Evolutionary conservation across 2,113 vertebrate species (phyloP).

Genomic region (Carassius auratus): DNA sequence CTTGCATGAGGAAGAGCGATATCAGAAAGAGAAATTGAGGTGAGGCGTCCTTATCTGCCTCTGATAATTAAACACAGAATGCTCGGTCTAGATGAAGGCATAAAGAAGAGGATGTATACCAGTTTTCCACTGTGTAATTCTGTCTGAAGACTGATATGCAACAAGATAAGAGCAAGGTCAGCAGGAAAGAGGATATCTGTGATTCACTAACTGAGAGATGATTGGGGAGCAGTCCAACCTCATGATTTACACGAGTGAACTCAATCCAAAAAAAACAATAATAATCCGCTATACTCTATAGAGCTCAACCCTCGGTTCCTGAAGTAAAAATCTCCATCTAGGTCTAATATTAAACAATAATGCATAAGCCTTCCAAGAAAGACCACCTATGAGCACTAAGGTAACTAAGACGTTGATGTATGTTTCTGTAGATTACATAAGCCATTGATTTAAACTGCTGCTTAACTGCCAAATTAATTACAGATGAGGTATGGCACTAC

Average conservation of each 20-base stretch:
- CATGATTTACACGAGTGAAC: conserved; percentile 16
- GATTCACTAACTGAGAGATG: conserved; percentile 2
- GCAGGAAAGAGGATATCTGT: conserved; percentile 34
- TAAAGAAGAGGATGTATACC: neutral
- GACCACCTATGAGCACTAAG: neutral
- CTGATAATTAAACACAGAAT: conserved; percentile 14
- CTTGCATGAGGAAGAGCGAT: neutral
- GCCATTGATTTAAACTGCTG: neutral
- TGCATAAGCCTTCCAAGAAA: neutral
- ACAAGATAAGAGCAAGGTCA: conserved; percentile 41
- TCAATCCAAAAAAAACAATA: neutral
- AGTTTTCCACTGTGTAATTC: conserved; percentile 14
- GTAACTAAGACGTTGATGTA: neutral
- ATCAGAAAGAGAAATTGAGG: conserved; percentile 1
- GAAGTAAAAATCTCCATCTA: neutral
- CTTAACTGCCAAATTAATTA: neutral
- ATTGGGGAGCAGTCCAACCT: neutral
- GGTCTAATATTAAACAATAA: neutral
- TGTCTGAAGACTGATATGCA: conserved; percentile 29
- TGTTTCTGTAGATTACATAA: neutral
- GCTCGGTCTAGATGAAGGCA: conserved; percentile 2
- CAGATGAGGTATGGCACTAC: neutral
- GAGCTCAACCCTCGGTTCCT: neutral
- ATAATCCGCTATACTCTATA: conserved; percentile 1
- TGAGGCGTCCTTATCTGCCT: neutral